Conservation (phyloP, 2,113 vertebrate genomes). For the Lepus americanus region DNA sequence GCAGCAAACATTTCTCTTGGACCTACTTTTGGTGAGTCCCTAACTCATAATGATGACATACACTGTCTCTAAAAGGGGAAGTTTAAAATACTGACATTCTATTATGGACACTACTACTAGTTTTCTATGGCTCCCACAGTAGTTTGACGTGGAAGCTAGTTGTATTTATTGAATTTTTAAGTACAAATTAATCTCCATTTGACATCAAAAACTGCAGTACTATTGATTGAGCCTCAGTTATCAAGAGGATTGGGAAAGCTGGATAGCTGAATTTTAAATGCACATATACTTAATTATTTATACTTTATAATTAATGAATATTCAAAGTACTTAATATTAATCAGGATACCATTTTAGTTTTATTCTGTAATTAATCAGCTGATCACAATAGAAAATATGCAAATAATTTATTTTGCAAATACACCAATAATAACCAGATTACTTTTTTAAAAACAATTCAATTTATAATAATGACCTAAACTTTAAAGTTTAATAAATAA, state of each 20-base stretch:
- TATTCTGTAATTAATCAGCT: not conserved
- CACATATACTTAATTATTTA: not conserved
- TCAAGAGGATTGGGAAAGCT: not conserved
- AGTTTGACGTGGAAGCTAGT: not conserved
- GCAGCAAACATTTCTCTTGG: not conserved
- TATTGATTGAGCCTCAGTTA: not conserved
- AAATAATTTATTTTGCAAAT: not conserved
- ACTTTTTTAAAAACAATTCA: not conserved
- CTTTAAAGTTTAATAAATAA: slow-evolving; percentile 24
- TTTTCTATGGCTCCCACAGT: not conserved
- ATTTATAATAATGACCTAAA: not conserved
- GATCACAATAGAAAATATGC: not conserved
- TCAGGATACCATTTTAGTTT: not conserved
- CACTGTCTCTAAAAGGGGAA: not conserved
- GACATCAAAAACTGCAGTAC: not conserved
- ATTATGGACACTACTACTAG: not conserved
- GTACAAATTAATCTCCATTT: not conserved
- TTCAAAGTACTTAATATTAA: not conserved
- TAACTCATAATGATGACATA: not conserved
- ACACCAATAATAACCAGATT: not conserved
- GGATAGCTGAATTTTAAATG: not conserved
- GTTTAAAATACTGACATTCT: not conserved
- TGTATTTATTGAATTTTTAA: not conserved
- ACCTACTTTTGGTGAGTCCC: not conserved
- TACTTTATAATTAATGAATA: not conserved